Conservation (phyloP, 2,888 invertebrate species). For the Pollenia griseotomentosa region DNA sequence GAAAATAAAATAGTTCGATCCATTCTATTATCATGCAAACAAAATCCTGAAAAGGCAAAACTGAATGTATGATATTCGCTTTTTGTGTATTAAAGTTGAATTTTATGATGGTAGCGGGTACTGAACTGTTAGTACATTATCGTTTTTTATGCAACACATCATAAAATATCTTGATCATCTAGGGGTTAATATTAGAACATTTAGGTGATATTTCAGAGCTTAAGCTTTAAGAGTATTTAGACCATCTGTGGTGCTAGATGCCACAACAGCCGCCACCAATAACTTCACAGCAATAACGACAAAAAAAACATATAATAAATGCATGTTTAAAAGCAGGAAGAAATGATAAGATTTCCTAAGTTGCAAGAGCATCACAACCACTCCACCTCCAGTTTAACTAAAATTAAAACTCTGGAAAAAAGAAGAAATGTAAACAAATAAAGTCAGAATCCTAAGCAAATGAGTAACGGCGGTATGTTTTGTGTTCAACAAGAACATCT, state of each 20-base stretch:
- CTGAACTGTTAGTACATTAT: no score
- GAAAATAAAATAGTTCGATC: no score
- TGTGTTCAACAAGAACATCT: conserved; percentile 60
- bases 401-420: neutral
- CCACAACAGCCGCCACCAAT: conserved; percentile 25
- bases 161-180: neutral
- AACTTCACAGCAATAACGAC: conserved; percentile 49
- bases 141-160: no score
- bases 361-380: conserved; percentile 25
- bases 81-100: no score
- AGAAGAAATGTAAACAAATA: neutral
- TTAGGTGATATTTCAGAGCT: conserved; percentile 62
- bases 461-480: conserved; percentile 70
- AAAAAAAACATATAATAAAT: conserved; percentile 65
- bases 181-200: conserved; percentile 58
- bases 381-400: conserved; percentile 40
- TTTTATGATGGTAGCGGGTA: no score
- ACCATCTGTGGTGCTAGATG: conserved; percentile 58
- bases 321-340: conserved; percentile 70
- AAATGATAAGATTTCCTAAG: conserved; percentile 62
- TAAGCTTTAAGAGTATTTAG: conserved; percentile 58
- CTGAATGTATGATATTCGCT: no score
- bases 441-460: conserved; percentile 66
- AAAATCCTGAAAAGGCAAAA: no score
- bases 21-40: no score